These are phyloP conservation scores for Alcis repandata DNA, from an alignment of 2,888 invertebrate genomes.

Conservation along the genomic window DNA sequence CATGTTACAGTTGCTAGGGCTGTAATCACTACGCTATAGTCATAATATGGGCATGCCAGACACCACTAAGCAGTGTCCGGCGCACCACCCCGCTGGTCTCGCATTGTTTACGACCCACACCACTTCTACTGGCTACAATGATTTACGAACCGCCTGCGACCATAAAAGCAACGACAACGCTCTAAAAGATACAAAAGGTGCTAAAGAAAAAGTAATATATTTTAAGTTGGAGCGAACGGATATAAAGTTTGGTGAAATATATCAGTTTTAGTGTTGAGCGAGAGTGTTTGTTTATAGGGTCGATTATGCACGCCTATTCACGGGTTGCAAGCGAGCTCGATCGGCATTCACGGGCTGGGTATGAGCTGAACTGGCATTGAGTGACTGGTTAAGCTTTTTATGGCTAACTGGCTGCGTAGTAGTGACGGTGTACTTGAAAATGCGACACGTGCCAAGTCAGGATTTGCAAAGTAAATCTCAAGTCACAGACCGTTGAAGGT, in stretches of 20 bases:
- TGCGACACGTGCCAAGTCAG: no score
- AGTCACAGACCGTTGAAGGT: no score
- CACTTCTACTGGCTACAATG: slow-evolving; percentile 82
- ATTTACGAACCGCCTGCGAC: slow-evolving; percentile 83
- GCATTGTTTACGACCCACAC: slow-evolving; percentile 81
- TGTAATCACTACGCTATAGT: no score
- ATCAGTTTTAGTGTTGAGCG: slow-evolving; percentile 82
- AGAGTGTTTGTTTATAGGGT: slow-evolving; percentile 82
- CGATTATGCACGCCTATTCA: slow-evolving; percentile 81
- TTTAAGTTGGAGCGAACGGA: slow-evolving; percentile 82
- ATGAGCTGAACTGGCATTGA: neutral
- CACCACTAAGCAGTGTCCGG: neutral
- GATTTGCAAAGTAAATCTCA: no score
- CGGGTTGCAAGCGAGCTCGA: slow-evolving; percentile 57
- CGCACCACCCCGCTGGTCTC: slow-evolving; percentile 66
- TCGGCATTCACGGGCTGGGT: neutral
- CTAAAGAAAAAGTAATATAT: slow-evolving; percentile 86
- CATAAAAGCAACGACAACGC: slow-evolving; percentile 84
- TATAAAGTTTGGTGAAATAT: slow-evolving; percentile 85
- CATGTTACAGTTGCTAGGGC: no score
- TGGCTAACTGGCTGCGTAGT: no score
- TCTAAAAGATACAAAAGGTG: slow-evolving; percentile 86
- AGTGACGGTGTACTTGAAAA: no score
- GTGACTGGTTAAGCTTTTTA: no score
- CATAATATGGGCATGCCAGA: no score